These are phyloP conservation scores for Kradibia gibbosae DNA, from an alignment of 1,140 invertebrate genomes.

Conservation along the genomic window DNA sequence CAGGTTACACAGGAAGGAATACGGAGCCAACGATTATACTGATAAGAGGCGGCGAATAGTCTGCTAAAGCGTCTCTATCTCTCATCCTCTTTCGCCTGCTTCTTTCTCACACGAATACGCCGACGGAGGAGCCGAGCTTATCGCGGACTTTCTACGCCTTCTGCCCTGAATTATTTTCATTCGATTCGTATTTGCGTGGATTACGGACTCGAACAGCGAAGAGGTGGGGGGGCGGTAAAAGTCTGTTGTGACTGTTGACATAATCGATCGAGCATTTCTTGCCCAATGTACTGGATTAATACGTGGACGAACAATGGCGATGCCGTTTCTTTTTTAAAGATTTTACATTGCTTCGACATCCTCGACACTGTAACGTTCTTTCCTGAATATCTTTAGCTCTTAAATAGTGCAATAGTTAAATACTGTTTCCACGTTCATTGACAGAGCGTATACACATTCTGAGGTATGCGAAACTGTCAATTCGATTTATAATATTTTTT, in stretches of 20 bases:
- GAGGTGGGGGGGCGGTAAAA: too few species aligned
- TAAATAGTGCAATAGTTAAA: too few species aligned
- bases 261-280: background rate
- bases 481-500: too few species aligned
- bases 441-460: too few species aligned
- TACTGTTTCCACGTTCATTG: too few species aligned
- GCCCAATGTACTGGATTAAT: background rate
- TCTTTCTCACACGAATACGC: conserved; percentile 31
- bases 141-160: background rate
- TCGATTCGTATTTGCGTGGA: background rate
- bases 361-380: too few species aligned
- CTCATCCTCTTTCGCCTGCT: background rate
- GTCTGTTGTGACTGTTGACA: background rate
- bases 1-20: conserved; percentile 46
- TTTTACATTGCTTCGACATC: too few species aligned
- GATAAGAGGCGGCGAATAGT: conserved; percentile 30
- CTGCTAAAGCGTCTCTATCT: conserved; percentile 34
- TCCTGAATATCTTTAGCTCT: too few species aligned
- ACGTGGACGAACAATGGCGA: background rate
- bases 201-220: background rate
- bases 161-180: background rate
- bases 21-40: conserved; percentile 37
- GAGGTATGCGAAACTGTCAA: too few species aligned
- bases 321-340: background rate
- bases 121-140: background rate